Conservation (phyloP, 2,113 vertebrate genomes). For the Columbina picui region DNA sequence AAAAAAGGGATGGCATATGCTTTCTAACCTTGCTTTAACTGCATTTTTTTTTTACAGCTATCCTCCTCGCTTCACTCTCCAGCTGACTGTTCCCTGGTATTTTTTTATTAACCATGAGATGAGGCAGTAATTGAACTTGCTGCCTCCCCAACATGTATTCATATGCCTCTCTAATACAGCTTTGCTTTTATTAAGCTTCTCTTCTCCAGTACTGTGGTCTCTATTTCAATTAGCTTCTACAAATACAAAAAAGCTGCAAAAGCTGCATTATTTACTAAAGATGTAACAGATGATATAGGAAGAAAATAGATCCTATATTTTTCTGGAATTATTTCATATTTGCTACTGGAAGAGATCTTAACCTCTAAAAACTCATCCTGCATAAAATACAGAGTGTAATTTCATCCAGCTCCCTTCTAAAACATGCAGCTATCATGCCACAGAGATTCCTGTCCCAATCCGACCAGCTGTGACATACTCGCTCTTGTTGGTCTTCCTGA, state of each 20-base stretch:
- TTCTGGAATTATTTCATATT: not conserved
- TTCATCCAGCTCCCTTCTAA: not conserved
- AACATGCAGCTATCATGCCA: not conserved
- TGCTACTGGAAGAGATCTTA: not conserved
- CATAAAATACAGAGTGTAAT: not conserved
- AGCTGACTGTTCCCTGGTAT: not conserved
- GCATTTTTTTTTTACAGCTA: not conserved
- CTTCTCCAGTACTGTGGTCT: not conserved
- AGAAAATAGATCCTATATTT: not conserved
- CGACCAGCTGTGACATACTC: not conserved
- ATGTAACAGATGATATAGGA: not conserved
- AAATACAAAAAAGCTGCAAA: not conserved
- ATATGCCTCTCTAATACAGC: not conserved
- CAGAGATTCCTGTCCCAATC: not conserved
- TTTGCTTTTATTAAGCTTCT: not conserved
- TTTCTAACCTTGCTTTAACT: not conserved
- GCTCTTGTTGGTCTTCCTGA: not conserved
- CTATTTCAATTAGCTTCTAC: not conserved
- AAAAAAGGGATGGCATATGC: not conserved
- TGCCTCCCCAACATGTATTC: not conserved
- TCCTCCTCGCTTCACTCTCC: not conserved
- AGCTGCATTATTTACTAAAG: not conserved
- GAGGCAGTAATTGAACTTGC: not conserved
- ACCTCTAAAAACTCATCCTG: not conserved
- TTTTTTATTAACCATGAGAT: not conserved